Percentiles rank a stretch among this genome's conserved stretches.
Evolutionary conservation across 2,113 vertebrate species (phyloP).

Genomic region (Notothenia coriiceps): DNA sequence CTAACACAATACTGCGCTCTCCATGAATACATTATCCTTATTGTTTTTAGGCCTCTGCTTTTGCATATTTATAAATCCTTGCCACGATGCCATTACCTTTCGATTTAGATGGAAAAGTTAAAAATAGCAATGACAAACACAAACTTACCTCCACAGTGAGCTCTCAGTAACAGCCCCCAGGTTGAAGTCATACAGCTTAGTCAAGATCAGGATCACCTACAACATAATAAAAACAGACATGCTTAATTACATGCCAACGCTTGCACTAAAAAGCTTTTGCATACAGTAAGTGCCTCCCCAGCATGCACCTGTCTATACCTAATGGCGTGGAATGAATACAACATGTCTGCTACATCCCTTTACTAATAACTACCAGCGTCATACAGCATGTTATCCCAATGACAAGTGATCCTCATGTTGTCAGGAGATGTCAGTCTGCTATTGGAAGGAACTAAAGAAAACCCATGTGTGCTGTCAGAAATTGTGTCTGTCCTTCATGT

Average conservation of each 20-base stretch:
- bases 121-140: slow-evolving; percentile 32
- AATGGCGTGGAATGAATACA: slow-evolving; percentile 57
- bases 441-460: slow-evolving; percentile 55
- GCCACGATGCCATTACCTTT: slow-evolving; percentile 25
- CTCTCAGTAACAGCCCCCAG: slow-evolving; percentile 95
- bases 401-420: slow-evolving; percentile 72
- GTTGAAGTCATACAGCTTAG: slow-evolving; percentile 97
- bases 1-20: slow-evolving; percentile 43
- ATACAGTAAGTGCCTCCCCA: slow-evolving; percentile 26
- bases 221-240: slow-evolving; percentile 52
- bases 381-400: slow-evolving; percentile 49
- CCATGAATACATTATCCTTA: slow-evolving; percentile 75
- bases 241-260: slow-evolving; percentile 39
- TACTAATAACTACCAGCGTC: slow-evolving; percentile 62
- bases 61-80: slow-evolving; percentile 67
- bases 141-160: slow-evolving; percentile 94
- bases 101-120: slow-evolving; percentile 28
- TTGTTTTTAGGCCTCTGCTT: slow-evolving; percentile 58
- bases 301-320: slow-evolving; percentile 16
- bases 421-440: slow-evolving; percentile 66
- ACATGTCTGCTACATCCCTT: slow-evolving; percentile 37
- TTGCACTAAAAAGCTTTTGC: slow-evolving; percentile 30
- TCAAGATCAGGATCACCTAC: slow-evolving; percentile 96
- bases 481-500: slow-evolving; percentile 64
- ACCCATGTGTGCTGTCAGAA: slow-evolving; percentile 66